A percentile compares a stretch with the other conserved stretches of the same genome.
Conservation (phyloP, 2,797 vertebrate species). For the Darevskia nairensis region DNA sequence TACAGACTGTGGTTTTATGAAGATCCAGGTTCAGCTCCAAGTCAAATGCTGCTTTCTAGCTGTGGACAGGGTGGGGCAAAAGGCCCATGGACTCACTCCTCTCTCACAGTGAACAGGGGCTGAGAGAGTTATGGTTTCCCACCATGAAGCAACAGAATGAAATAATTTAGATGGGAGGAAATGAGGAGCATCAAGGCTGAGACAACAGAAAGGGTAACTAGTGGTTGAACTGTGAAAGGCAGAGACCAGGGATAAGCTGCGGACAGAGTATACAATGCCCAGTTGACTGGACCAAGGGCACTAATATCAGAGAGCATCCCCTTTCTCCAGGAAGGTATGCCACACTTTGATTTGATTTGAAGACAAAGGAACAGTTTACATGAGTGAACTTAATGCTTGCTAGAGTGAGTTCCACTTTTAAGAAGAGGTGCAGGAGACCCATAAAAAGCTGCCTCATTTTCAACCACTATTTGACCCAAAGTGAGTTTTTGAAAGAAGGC, state of each 20-base stretch:
- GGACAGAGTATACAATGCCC: not conserved
- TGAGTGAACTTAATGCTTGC: slow-evolving; percentile 34
- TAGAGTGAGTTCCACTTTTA: slow-evolving; percentile 56
- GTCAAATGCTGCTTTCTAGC: not conserved
- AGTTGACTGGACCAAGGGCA: not conserved
- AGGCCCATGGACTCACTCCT: not conserved
- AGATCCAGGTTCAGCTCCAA: not conserved
- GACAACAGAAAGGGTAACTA: no score
- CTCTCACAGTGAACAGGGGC: not conserved
- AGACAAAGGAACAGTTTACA: slow-evolving; percentile 67
- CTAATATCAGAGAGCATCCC: not conserved
- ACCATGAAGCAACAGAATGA: not conserved
- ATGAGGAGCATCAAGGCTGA: not conserved
- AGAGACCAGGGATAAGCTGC: not conserved
- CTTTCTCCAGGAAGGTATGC: slow-evolving; percentile 59
- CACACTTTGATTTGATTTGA: slow-evolving; percentile 51
- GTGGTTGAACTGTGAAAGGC: not conserved
- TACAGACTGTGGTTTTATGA: not conserved
- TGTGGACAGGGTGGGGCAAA: not conserved
- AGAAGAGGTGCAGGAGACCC: slow-evolving; percentile 50
- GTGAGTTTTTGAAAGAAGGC: slow-evolving; percentile 50
- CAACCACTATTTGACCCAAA: slow-evolving; percentile 57
- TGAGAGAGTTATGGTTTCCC: not conserved
- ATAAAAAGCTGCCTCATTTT: slow-evolving; percentile 67
- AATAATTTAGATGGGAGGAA: not conserved